Evolutionary conservation across 2,113 vertebrate species (phyloP).

Genomic region (Melanerpes formicivorus): DNA sequence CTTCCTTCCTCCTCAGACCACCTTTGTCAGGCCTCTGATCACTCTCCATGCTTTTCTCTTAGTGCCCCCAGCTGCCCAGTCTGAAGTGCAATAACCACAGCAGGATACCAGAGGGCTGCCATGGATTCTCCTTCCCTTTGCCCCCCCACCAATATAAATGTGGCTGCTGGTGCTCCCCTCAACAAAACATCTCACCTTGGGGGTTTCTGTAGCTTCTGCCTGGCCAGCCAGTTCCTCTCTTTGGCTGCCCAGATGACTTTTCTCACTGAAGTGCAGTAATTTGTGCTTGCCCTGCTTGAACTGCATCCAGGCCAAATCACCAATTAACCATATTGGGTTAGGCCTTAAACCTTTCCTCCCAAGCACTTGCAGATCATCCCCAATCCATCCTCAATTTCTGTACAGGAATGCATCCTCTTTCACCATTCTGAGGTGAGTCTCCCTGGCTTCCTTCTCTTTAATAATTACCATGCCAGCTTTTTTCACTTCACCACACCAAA

Average conservation of each 20-base stretch:
- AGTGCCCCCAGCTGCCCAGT: background rate
- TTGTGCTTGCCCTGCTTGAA: conserved; percentile 34
- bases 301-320: background rate
- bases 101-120: background rate
- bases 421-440: no score
- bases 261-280: conserved; percentile 6
- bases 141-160: background rate
- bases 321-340: no score
- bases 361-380: no score
- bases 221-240: background rate
- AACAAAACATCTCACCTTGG: background rate
- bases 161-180: background rate
- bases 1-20: background rate
- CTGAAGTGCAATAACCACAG: background rate
- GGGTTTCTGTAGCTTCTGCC: background rate
- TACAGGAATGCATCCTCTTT: no score
- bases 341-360: no score
- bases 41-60: background rate
- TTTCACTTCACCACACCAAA: no score
- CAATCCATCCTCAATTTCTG: no score
- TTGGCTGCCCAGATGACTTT: conserved; percentile 18
- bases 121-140: no score
- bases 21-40: background rate
- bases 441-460: no score
- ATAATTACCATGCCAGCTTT: no score